Base-by-base conservation (phyloP, 2,888 invertebrate genomes). In the Sussaba pulchella region DNA sequence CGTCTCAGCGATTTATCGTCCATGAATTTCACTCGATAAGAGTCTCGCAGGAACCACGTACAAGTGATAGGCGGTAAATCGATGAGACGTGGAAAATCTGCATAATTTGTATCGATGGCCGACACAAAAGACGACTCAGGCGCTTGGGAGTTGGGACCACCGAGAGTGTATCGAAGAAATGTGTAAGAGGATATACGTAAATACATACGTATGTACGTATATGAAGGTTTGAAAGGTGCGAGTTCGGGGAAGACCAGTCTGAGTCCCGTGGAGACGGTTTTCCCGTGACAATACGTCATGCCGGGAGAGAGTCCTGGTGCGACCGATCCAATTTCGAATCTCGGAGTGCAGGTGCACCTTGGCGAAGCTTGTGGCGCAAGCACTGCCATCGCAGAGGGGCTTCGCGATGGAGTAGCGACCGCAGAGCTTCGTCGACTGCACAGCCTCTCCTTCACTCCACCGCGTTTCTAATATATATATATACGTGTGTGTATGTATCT, bases 311-410 rank as follows among this genome's bases (percentile, higher is more conserved):
- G 24, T 50, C 24, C 31, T 41, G 73, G 72, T 72, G 69, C 63
- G 69, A 43, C 45, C 77, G 78, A 82, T 82, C 78, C 78, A 83
- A 83, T 83, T 83, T 80, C 72, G 71, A 74, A 80, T 78, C 74
- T 77, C 67, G 26, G 69, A 75, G 74, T 74, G 80, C 82, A 78
- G 81, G 81, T 77, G 57, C 17, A 45, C 21, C n/a, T 2, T 31
- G 31, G 31, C 31, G 6, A 31, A 36, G 12, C 17, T 31, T 36
- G 66, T 45, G 19, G 36, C 57, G 19, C 12, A 26, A 31, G 54
- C 31, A 31, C 26, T 14, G 31, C 14, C 31, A 36, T 2, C 2
- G 31, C n/a, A 31, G 39, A 59, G 59, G 69, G 54, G 41, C 61
- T 78, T 39, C 41, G n/a, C n/a, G 61, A 36, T n/a, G 63, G 6